phyloP scores from a whole-genome alignment of 2,888 invertebrate species.

The Colostygia pectinataria region DNA sequence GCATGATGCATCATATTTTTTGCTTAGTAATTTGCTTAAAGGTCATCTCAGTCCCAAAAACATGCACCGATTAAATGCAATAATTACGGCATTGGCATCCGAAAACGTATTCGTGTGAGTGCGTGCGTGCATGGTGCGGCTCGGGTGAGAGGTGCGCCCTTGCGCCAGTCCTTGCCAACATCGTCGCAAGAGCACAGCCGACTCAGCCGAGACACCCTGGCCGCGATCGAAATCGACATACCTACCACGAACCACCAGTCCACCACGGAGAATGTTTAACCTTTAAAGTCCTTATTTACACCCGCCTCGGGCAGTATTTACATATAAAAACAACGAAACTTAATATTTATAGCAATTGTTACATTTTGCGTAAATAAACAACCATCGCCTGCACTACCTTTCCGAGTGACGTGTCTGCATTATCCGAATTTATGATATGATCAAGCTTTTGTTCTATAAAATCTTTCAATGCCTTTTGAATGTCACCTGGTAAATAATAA shows the following conservation, averaged over 20 bases:
- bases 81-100: constrained; percentile 61
- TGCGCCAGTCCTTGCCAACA: constrained; percentile 67
- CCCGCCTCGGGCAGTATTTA: constrained; percentile 28
- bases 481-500: not conserved
- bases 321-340: constrained; percentile 27
- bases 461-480: not conserved
- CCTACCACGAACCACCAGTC: constrained; percentile 38
- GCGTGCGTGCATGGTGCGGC: constrained; percentile 49
- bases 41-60: constrained; percentile 35
- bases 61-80: constrained; percentile 47
- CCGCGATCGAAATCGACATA: constrained; percentile 39
- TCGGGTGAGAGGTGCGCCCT: constrained; percentile 78
- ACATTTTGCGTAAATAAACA: constrained; percentile 21
- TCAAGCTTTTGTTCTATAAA: constrained; percentile 6
- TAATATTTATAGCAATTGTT: constrained; percentile 25
- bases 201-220: constrained; percentile 28
- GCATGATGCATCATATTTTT: constrained; percentile 10
- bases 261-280: constrained; percentile 62
- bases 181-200: constrained; percentile 55
- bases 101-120: constrained; percentile 59
- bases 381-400: constrained; percentile 15
- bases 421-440: constrained; percentile 11
- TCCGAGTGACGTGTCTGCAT: constrained; percentile 13
- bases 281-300: constrained; percentile 46
- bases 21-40: constrained; percentile 25